These are phyloP conservation scores for Drepana arcuata DNA, from an alignment of 1,140 invertebrate genomes.

Conservation along the genomic window DNA sequence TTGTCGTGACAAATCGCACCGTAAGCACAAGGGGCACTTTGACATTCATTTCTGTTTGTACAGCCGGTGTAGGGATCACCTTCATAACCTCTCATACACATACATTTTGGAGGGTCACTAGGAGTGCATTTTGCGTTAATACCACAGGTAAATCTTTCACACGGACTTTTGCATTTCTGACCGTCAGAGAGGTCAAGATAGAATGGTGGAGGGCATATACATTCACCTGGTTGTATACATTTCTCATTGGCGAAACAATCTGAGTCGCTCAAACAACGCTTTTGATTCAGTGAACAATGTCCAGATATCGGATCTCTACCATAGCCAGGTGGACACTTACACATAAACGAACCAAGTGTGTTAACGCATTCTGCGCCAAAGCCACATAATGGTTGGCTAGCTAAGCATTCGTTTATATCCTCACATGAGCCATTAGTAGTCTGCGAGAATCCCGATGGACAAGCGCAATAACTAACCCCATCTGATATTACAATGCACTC, in stretches of 20 bases:
- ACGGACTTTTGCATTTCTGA: constrained; percentile 91
- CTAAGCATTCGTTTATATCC: constrained; percentile 88
- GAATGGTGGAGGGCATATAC: constrained; percentile 90
- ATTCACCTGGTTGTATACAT: constrained; percentile 91
- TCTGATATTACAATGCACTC: constrained; percentile 91
- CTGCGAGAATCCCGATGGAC: constrained; percentile 85
- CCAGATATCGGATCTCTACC: constrained; percentile 76
- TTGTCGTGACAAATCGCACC: constrained; percentile 90
- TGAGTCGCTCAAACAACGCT: constrained; percentile 83
- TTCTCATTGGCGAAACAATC: constrained; percentile 91
- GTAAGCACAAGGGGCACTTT: constrained; percentile 84
- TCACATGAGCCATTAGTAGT: constrained; percentile 82
- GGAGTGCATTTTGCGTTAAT: constrained; percentile 94
- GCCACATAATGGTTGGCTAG: constrained; percentile 83
- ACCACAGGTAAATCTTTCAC: constrained; percentile 89
- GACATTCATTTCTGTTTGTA: constrained; percentile 87
- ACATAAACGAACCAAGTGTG: constrained; percentile 82
- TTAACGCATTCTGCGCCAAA: constrained; percentile 91
- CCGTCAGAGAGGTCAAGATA: constrained; percentile 85
- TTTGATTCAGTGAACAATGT: constrained; percentile 84
- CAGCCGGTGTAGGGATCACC: constrained; percentile 88
- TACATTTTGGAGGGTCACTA: constrained; percentile 89
- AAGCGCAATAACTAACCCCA: constrained; percentile 92
- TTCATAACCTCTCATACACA: constrained; percentile 88
- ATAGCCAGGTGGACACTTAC: constrained; percentile 84